Evolutionary conservation across 2,888 invertebrate species (phyloP), one percentile per base, ranked within the genome.

Genomic region (Ditula angustiorana): DNA sequence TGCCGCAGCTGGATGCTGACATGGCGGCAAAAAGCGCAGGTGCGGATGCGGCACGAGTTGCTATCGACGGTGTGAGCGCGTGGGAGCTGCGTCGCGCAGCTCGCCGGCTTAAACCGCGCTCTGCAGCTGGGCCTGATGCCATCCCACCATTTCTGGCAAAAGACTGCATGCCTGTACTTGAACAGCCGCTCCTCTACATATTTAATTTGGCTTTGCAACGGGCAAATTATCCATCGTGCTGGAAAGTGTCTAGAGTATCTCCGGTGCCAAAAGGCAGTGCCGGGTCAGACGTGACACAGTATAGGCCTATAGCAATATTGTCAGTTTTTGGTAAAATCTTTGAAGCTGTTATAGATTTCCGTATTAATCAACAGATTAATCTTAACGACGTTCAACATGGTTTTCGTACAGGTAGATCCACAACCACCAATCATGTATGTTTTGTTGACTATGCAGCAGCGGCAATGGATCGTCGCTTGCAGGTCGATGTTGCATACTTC

Each of bases 241-340:
- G 49, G 49, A 49, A 49, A 26, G 4, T 5, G 11, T 49, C 49
- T 26, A 49, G 49, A n/a, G 49, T 26, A 8, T 26, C 49, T n/a
- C 26, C 49, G 24, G 26, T 50, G 10, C 49, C 28, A n/a, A 50
- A 50, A 50, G 8, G 19, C 26, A 26, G 49, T 5, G n/a, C n/a
- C n/a, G n/a, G n/a, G n/a, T n/a, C n/a, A n/a, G n/a, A 50, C 8
- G 49, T 28, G 13, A 50, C 13, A n/a, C 28, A 13, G 1, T 13
- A 49, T 49, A 49, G 28, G 28, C 49, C 49, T 4, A 49, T 49
- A 16, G 49, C 49, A 4, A 19, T 50, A n/a, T 19, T 30, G 10
- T 50, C 50, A 19, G 30, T 30, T 7, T 50, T 50, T 26, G 30
- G 50, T 11, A 50, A 50, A n/a, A 5, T 49, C 7, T 49, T 50